A percentile compares a stretch with the other conserved stretches of the same genome.
phyloP scores from a whole-genome alignment of 2,113 vertebrate genomes.

The Rhinolophus ferrumequinum region DNA sequence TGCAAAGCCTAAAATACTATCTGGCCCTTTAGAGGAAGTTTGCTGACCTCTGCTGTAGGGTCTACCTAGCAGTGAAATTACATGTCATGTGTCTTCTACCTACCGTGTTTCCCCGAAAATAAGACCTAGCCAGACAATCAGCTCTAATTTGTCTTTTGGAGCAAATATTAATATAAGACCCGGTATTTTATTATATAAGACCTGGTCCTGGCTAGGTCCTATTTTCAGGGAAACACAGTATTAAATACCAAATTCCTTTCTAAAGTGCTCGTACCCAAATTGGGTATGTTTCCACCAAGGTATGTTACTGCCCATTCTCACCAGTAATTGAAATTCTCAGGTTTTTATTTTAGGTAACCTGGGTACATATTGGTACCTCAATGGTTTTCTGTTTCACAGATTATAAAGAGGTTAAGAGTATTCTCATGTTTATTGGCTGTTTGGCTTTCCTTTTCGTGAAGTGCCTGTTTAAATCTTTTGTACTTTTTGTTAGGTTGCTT shows the following conservation, averaged over 20 bases:
- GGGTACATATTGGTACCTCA: neutral
- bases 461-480: neutral
- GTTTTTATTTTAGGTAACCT: neutral
- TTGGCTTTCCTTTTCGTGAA: constrained; percentile 11
- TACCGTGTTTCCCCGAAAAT: no score
- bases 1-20: neutral
- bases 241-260: neutral
- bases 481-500: neutral
- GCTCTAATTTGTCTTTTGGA: no score
- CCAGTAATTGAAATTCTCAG: neutral
- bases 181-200: no score
- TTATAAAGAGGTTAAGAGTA: neutral
- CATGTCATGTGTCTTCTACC: neutral
- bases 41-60: neutral
- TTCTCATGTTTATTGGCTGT: neutral
- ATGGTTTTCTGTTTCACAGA: neutral
- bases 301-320: neutral
- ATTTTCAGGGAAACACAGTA: no score
- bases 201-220: no score
- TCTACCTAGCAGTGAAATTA: constrained; percentile 1
- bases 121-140: no score
- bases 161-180: no score
- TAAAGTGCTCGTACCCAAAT: neutral
- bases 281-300: neutral
- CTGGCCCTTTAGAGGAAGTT: neutral